These are phyloP conservation scores for Papilio protenor DNA, from an alignment of 2,888 invertebrate genomes.

Conservation along the genomic window DNA sequence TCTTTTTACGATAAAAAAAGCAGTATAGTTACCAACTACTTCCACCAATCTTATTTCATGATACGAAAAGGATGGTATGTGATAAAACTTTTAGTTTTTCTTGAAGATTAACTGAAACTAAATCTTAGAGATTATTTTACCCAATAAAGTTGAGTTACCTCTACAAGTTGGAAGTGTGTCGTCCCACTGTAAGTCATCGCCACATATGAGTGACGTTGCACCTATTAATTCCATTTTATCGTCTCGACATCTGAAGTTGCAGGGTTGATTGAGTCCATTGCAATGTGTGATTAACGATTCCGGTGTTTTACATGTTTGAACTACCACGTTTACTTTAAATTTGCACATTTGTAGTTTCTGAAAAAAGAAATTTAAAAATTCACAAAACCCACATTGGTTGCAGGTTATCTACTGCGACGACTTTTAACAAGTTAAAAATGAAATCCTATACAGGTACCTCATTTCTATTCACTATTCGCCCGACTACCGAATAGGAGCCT, in stretches of 20 bases:
- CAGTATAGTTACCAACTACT: background rate
- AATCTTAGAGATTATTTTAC: background rate
- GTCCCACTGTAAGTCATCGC: constrained; percentile 67
- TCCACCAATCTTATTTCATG: constrained; percentile 10
- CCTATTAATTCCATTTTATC: constrained; percentile 62
- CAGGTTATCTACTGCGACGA: background rate
- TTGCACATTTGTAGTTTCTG: constrained; percentile 75
- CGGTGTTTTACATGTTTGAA: constrained; percentile 71
- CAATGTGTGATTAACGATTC: constrained; percentile 66
- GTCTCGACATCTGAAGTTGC: constrained; percentile 72
- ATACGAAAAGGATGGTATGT: background rate
- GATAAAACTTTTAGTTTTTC: background rate
- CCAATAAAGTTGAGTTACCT: constrained; percentile 56
- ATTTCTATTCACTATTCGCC: constrained; percentile 64
- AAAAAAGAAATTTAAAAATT: constrained; percentile 50
- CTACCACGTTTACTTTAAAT: constrained; percentile 73
- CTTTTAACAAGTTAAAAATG: background rate
- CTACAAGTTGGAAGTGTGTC: constrained; percentile 69
- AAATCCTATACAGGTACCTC: constrained; percentile 59
- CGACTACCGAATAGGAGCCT: constrained; percentile 73
- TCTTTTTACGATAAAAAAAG: background rate
- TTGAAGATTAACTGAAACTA: background rate
- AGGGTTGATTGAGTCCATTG: constrained; percentile 61
- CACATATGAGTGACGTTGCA: constrained; percentile 59
- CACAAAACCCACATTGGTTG: background rate